These are phyloP conservation scores for Crypturellus undulatus DNA, from an alignment of 2,113 vertebrate genomes.

Conservation along the genomic window DNA sequence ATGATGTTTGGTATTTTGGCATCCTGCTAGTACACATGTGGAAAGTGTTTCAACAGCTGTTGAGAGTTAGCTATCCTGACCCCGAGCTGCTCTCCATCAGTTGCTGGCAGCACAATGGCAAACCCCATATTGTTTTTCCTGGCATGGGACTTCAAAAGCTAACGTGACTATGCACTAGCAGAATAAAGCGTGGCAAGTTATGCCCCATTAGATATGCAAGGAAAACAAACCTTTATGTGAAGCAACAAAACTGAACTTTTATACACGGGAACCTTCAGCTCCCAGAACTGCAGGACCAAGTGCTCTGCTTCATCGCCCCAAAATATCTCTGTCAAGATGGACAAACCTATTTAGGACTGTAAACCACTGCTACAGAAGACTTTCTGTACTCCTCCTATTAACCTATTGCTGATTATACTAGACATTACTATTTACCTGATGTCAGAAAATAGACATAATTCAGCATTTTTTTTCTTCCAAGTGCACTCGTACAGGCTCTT, in stretches of 20 bases:
- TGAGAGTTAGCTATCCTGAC: constrained; percentile 1
- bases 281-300: accelerated
- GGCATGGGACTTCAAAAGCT: not conserved
- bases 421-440: not conserved
- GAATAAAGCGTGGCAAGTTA: not conserved
- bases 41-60: not conserved
- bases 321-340: not conserved
- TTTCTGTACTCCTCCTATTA: not conserved
- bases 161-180: not conserved
- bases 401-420: not conserved
- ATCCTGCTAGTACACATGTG: not conserved
- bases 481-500: not conserved
- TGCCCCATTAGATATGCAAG: not conserved
- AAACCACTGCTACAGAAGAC: not conserved
- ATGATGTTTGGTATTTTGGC: not conserved
- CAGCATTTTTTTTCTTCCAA: not conserved
- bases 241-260: not conserved
- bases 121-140: not conserved
- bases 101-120: not conserved
- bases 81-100: not conserved
- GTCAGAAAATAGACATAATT: not conserved
- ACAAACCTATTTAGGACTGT: not conserved
- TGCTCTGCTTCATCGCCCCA: not conserved
- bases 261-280: not conserved
- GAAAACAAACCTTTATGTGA: not conserved